Conservation (phyloP, 2,888 invertebrate species). For the Seira musarum region DNA sequence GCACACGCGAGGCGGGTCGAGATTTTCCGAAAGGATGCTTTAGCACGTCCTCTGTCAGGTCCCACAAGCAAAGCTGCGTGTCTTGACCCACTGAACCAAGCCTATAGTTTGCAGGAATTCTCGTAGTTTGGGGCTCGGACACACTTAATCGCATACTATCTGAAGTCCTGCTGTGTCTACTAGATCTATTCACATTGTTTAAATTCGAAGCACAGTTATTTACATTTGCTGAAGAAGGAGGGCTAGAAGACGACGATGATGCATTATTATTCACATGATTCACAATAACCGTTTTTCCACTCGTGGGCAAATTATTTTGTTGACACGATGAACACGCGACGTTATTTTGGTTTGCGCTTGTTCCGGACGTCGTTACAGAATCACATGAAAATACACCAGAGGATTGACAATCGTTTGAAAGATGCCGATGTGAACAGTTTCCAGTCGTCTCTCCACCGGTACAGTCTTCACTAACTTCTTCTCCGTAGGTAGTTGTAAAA, state of each 20-base stretch:
- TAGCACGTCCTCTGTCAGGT: conserved; percentile 95
- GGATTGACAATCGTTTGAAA: conserved; percentile 65
- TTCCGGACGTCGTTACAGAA: conserved; percentile 61
- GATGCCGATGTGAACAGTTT: conserved; percentile 60
- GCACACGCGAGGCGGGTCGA: conserved; percentile 68
- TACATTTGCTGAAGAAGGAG: conserved; percentile 55
- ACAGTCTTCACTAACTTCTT: conserved; percentile 74
- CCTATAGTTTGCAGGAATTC: conserved; percentile 79
- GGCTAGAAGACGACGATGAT: conserved; percentile 45
- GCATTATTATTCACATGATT: conserved; percentile 65
- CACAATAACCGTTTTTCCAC: conserved; percentile 56
- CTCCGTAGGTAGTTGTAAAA: conserved; percentile 82
- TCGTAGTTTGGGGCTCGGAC: conserved; percentile 68
- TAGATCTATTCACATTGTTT: conserved; percentile 60
- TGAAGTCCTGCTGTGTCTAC: conserved; percentile 65
- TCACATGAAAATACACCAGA: conserved; percentile 69
- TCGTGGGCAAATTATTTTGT: conserved; percentile 46
- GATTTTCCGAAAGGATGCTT: conserved; percentile 68
- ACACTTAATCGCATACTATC: conserved; percentile 70
- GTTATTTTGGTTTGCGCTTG: conserved; percentile 53
- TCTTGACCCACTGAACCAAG: conserved; percentile 98
- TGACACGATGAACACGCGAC: conserved; percentile 58
- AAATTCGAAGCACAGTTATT: conserved; percentile 64
- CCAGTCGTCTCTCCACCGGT: conserved; percentile 71
- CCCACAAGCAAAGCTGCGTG: conserved; percentile 98